phyloP scores from a whole-genome alignment of 2,797 vertebrate genomes.

The Calcarius lapponicus region DNA sequence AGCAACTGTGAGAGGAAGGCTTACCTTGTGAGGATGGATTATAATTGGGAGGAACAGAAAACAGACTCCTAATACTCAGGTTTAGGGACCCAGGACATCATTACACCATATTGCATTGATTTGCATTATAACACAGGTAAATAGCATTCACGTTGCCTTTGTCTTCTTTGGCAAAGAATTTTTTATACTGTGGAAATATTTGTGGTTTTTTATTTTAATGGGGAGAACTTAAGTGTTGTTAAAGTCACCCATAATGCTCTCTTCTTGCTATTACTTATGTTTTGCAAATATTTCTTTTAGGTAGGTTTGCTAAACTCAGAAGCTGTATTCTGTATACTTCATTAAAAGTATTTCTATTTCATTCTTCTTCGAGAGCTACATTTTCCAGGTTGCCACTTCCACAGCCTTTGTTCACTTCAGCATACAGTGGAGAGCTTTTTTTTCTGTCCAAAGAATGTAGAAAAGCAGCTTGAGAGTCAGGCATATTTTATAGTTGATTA shows the following conservation, averaged over 20 bases:
- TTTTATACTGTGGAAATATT: not conserved
- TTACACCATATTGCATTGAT: not conserved
- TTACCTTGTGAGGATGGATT: not conserved
- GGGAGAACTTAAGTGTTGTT: not conserved
- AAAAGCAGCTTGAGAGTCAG: not conserved
- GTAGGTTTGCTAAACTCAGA: not conserved
- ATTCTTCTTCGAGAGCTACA: not conserved
- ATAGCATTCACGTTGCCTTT: not conserved
- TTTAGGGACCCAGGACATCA: not conserved
- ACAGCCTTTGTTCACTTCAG: not conserved
- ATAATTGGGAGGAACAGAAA: not conserved
- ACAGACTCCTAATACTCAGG: not conserved
- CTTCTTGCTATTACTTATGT: not conserved
- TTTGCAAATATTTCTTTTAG: not conserved
- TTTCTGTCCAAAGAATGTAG: not conserved
- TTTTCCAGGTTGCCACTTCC: not conserved
- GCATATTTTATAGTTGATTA: rapidly evolving
- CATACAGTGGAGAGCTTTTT: not conserved
- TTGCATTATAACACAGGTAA: not conserved
- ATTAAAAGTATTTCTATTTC: not conserved
- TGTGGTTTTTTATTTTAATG: not conserved
- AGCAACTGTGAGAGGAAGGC: not conserved
- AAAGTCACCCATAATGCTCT: not conserved
- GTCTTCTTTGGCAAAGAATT: not conserved
- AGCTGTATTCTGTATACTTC: not conserved